Percentiles rank a stretch among this genome's conserved stretches.
These are phyloP conservation scores for Hipparchia sbordonii DNA, from an alignment of 2,888 invertebrate genomes.

Conservation along the genomic window DNA sequence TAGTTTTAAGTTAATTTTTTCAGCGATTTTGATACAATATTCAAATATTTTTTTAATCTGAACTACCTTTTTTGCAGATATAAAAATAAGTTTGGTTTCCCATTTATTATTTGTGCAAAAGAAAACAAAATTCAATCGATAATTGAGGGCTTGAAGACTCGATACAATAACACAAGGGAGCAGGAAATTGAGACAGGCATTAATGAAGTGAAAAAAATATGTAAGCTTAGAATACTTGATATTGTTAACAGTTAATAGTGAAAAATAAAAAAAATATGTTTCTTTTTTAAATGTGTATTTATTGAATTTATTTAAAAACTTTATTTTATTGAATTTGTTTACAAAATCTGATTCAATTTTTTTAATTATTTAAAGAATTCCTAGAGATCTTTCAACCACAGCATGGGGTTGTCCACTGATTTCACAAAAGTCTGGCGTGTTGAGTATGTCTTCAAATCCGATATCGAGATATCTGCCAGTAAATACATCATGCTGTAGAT, in stretches of 20 bases:
- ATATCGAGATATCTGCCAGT: constrained; percentile 89
- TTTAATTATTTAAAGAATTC: constrained; percentile 74
- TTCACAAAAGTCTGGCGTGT: constrained; percentile 88
- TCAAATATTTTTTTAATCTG: no score
- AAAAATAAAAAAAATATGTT: constrained; percentile 8
- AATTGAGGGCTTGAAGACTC: constrained; percentile 77
- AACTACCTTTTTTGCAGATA: constrained; percentile 72
- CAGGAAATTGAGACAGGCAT: constrained; percentile 83
- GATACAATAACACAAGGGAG: constrained; percentile 78
- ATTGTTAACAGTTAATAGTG: constrained; percentile 59
- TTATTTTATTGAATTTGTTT: no score
- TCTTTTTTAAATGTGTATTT: constrained; percentile 22
- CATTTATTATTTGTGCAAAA: constrained; percentile 86
- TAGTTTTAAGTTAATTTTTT: no score
- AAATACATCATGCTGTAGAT: constrained; percentile 87
- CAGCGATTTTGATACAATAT: no score
- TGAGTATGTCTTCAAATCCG: constrained; percentile 90
- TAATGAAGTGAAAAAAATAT: constrained; percentile 87
- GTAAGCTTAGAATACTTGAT: constrained; percentile 82
- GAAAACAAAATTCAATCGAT: constrained; percentile 84
- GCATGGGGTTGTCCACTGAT: constrained; percentile 92
- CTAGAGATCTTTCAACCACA: constrained; percentile 88
- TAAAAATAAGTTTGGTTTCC: constrained; percentile 85
- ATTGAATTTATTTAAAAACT: constrained; percentile 31
- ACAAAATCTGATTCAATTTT: constrained; percentile 17